Evolutionary conservation across 2,888 invertebrate genomes (phyloP).

Genomic region (Tetranychus truncatus): DNA sequence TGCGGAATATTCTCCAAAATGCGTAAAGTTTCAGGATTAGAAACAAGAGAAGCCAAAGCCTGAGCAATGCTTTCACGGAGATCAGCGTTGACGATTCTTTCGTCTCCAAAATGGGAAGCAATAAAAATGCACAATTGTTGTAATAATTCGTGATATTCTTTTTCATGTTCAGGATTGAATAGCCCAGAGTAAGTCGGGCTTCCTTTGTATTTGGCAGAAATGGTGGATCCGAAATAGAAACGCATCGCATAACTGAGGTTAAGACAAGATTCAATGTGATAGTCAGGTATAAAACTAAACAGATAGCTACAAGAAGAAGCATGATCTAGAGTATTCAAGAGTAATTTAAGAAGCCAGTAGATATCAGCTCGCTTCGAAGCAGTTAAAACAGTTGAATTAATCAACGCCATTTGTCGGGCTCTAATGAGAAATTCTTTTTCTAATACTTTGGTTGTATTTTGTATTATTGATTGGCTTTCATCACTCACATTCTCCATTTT

Average conservation of each 20-base stretch:
- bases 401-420: slow-evolving; percentile 50
- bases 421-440: slow-evolving; percentile 42
- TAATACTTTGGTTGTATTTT: slow-evolving; percentile 41
- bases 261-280: slow-evolving; percentile 49
- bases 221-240: slow-evolving; percentile 34
- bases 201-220: background rate
- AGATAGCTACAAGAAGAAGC: slow-evolving; percentile 44
- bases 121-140: slow-evolving; percentile 51
- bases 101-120: slow-evolving; percentile 53
- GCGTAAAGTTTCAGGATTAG: slow-evolving; percentile 49
- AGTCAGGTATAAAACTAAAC: slow-evolving; percentile 53
- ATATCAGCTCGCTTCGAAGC: slow-evolving; percentile 43
- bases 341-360: slow-evolving; percentile 43
- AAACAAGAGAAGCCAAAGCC: slow-evolving; percentile 55
- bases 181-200: background rate
- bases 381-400: slow-evolving; percentile 29
- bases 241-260: slow-evolving; percentile 46
- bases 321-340: slow-evolving; percentile 42
- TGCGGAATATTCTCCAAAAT: slow-evolving; percentile 49
- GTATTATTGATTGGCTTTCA: background rate
- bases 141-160: slow-evolving; percentile 38
- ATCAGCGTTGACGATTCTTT: slow-evolving; percentile 46
- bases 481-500: background rate
- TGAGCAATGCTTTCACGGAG: slow-evolving; percentile 57
- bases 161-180: background rate